Percentiles rank a stretch among this genome's conserved stretches.
phyloP scores from a whole-genome alignment of 2,797 vertebrate species.

The Synaphobranchus kaupii region DNA sequence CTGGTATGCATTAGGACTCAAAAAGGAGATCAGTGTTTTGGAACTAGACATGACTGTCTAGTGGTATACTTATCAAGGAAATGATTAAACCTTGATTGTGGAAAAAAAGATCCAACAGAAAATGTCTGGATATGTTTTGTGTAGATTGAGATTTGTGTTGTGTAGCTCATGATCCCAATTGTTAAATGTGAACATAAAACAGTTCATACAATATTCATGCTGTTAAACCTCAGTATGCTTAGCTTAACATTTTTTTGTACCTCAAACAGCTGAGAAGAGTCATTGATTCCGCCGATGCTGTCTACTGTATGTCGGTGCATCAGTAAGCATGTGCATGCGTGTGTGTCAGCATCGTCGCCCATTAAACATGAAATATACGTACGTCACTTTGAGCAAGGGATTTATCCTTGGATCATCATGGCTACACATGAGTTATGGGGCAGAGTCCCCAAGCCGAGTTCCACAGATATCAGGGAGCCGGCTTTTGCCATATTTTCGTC shows the following conservation, averaged over 20 bases:
- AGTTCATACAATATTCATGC: neutral
- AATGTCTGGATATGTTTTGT: neutral
- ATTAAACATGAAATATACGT: conserved; percentile 9
- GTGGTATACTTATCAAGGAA: neutral
- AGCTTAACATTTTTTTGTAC: neutral
- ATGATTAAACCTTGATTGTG: neutral
- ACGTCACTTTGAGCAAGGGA: neutral
- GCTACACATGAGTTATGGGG: neutral
- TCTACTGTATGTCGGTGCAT: neutral
- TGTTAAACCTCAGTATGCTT: neutral
- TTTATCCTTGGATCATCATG: neutral
- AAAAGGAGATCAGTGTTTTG: neutral
- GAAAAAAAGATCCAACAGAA: neutral
- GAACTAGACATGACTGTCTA: neutral
- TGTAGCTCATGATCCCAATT: neutral
- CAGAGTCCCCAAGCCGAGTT: neutral
- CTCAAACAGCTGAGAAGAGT: neutral
- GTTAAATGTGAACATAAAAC: neutral
- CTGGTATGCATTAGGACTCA: neutral
- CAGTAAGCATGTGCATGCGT: neutral
- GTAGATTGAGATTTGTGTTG: neutral
- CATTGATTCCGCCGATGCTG: neutral
- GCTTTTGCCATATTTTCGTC: neutral
- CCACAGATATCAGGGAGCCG: neutral
- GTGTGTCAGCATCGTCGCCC: neutral